Base-by-base conservation (phyloP, 2,113 vertebrate species). In the Camelus bactrianus region DNA sequence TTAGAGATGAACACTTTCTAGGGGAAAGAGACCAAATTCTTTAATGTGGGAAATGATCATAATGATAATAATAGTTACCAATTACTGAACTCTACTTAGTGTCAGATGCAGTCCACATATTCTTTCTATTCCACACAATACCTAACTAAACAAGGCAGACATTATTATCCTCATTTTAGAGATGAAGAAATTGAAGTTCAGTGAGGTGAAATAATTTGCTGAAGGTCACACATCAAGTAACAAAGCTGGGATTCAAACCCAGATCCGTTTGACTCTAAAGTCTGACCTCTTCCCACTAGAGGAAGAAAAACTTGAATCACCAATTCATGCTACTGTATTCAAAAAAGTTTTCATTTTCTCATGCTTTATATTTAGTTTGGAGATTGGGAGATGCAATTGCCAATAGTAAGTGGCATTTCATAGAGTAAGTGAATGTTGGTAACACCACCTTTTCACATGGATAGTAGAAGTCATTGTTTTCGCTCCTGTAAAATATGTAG, bases 61-160 rank as follows among this genome's bases (percentile, higher is more conserved):
- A 46, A 84, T 64, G 28, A 76, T 42, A 73, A 86, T 86, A 91
- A 52, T 42, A 90, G 50, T 48, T 92, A 70, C 7, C 38, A 96
- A 12, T 83, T 91, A 89, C 3, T 38, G 8, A 95, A 80, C 56
- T 4, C 10, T 92, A 79, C n/a, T 84, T 67, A 72, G 22, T 89
- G 42, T 60, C 30, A 76, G 10, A 20, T 50, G 2, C 30, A 72
- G 67, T 62, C 1, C 14, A 48, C 52, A 52, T 30, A 54, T 94
- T 92, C 70, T 97, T 67, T 91, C 3, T n/a, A 48, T 79, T 92
- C 38, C 69, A 38, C 19, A 76, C 8, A 54, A 64, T 95, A 83
- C 4, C 20, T 82, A 89, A 79, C 20, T 82, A 89, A 79, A 32
- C 19, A 81, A 80, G 19, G 16, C 10, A 58, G 8, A 16, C 7